Evolutionary conservation across 1,140 invertebrate species (phyloP).

Genomic region (Listronotus bonariensis): DNA sequence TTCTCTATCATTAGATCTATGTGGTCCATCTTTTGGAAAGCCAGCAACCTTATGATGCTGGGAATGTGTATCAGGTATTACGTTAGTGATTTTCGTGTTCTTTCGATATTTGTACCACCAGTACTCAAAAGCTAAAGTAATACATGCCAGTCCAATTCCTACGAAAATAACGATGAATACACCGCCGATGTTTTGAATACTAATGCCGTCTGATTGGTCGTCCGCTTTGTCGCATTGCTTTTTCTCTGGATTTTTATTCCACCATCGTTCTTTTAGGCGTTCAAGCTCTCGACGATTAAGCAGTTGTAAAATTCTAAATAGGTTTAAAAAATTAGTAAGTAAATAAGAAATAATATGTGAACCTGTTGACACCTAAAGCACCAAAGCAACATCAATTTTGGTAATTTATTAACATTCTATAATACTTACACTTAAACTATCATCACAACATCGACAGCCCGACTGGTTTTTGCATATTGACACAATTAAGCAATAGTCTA

Average conservation of each 20-base stretch:
- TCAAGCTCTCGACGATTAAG: slow-evolving; percentile 91
- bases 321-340: too few species aligned
- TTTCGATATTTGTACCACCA: slow-evolving; percentile 88
- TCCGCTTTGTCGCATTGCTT: slow-evolving; percentile 85
- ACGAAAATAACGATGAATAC: slow-evolving; percentile 97
- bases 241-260: slow-evolving; percentile 82
- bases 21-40: neutral
- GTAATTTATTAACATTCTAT: too few species aligned
- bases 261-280: slow-evolving; percentile 94
- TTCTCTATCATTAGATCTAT: slow-evolving; percentile 5
- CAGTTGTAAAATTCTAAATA: slow-evolving; percentile 78
- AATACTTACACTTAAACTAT: too few species aligned
- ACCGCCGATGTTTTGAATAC: slow-evolving; percentile 95
- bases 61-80: neutral
- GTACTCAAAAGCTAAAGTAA: slow-evolving; percentile 92
- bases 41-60: slow-evolving; percentile 3
- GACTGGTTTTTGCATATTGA: too few species aligned
- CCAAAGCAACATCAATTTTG: neutral
- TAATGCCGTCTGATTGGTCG: slow-evolving; percentile 94
- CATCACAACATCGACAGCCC: too few species aligned
- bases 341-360: neutral
- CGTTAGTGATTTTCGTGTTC: slow-evolving; percentile 32
- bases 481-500: too few species aligned
- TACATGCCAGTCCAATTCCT: slow-evolving; percentile 87
- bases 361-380: neutral